A percentile compares a stretch with the other conserved stretches of the same genome.
phyloP scores from a whole-genome alignment of 2,113 vertebrate genomes.

The Ictalurus furcatus region DNA sequence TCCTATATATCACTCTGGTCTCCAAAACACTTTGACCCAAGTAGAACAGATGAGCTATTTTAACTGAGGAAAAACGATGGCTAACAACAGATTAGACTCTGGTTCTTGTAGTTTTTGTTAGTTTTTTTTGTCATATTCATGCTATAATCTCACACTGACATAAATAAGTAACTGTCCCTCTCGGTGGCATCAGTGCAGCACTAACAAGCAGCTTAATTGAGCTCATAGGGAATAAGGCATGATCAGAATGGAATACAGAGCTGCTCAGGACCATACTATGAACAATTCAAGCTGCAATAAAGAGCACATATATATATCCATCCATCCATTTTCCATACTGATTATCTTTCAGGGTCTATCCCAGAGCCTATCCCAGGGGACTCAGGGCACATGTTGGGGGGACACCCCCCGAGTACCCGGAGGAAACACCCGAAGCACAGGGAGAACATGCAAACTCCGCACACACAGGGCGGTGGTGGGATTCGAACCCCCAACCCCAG shows the following conservation, averaged over 20 bases:
- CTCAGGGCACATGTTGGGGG: too few relatives aligned
- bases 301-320: background rate
- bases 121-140: background rate
- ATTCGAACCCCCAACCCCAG: too few relatives aligned
- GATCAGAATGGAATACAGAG: background rate
- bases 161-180: background rate
- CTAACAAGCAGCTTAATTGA: conserved; percentile 18
- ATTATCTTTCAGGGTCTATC: too few relatives aligned
- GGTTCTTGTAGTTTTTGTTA: background rate
- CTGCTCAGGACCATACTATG: background rate
- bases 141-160: background rate
- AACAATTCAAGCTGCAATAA: background rate
- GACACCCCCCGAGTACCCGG: too few relatives aligned
- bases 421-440: too few relatives aligned
- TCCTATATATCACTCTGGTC: conserved; percentile 41
- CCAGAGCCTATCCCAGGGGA: too few relatives aligned
- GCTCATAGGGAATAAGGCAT: background rate
- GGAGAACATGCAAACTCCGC: too few relatives aligned
- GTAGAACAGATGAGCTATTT: conserved; percentile 29
- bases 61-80: background rate
- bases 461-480: too few relatives aligned
- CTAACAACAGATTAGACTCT: conserved; percentile 4
- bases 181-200: background rate
- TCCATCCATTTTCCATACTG: too few relatives aligned
- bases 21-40: conserved; percentile 20